phyloP scores from a whole-genome alignment of 2,113 vertebrate genomes.

The Gopherus flavomarginatus region DNA sequence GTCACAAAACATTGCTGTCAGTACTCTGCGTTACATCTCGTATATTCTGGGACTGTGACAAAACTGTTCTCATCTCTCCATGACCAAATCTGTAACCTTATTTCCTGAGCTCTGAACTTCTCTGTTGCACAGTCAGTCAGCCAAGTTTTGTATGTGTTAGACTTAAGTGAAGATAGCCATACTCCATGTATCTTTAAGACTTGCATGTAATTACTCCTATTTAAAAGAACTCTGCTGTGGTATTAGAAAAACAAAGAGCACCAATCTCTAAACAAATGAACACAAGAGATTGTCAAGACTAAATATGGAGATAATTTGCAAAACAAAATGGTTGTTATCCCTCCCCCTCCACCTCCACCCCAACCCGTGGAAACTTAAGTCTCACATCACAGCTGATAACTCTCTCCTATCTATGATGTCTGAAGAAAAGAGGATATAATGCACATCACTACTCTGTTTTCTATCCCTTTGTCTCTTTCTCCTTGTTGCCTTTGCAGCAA shows the following conservation, averaged over 20 bases:
- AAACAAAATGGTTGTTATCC: neutral
- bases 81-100: too few species aligned
- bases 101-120: too few species aligned
- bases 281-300: neutral
- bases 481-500: neutral
- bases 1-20: neutral
- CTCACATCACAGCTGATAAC: too few species aligned
- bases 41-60: neutral
- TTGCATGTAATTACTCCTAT: too few species aligned
- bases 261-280: neutral
- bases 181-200: too few species aligned
- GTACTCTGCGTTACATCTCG: neutral
- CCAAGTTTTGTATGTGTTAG: too few species aligned
- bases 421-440: neutral
- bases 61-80: too few species aligned
- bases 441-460: neutral
- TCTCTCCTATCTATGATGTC: neutral
- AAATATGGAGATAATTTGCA: neutral
- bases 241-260: neutral
- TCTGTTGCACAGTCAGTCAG: too few species aligned
- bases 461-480: neutral
- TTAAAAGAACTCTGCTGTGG: neutral
- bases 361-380: neutral
- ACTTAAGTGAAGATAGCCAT: too few species aligned
- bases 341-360: fast-evolving